A percentile compares a stretch with the other conserved stretches of the same genome.
Conservation (phyloP, 2,888 invertebrate species). For the Oscheius sp. region DNA sequence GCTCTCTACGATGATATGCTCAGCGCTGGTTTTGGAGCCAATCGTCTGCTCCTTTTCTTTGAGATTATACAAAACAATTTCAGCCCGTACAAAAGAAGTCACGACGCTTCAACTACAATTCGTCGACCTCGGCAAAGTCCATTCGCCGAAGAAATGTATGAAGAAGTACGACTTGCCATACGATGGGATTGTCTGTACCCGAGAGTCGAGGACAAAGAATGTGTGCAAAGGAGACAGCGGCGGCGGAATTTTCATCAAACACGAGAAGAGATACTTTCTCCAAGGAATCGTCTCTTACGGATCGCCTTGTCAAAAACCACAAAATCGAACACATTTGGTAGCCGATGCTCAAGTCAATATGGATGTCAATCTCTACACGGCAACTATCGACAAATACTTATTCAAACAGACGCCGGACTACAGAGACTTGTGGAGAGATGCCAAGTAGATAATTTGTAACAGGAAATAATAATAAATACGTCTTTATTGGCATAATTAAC, state of each 20-base stretch:
- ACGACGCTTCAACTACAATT: neutral
- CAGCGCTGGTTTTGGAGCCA: slow-evolving; percentile 1
- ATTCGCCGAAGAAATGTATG: neutral
- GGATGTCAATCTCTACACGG: slow-evolving; percentile 7
- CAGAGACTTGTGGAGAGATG: neutral
- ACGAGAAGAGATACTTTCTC: neutral
- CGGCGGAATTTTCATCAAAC: neutral
- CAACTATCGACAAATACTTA: slow-evolving; percentile 17
- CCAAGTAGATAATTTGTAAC: neutral
- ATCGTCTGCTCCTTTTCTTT: neutral
- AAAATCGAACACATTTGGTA: no score
- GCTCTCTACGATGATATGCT: neutral
- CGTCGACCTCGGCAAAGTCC: neutral
- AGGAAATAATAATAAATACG: slow-evolving; percentile 6
- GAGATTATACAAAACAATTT: neutral
- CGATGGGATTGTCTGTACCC: neutral
- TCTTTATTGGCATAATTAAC: neutral
- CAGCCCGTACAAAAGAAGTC: neutral
- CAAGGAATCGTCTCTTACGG: neutral
- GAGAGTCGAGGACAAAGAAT: neutral
- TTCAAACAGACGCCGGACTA: neutral
- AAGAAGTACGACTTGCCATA: neutral
- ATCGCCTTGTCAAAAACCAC: no score
- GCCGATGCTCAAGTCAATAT: neutral
- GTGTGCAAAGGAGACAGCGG: slow-evolving; percentile 9